Base-by-base conservation (phyloP, 2,888 invertebrate genomes). In the Lottia gigantea region DNA sequence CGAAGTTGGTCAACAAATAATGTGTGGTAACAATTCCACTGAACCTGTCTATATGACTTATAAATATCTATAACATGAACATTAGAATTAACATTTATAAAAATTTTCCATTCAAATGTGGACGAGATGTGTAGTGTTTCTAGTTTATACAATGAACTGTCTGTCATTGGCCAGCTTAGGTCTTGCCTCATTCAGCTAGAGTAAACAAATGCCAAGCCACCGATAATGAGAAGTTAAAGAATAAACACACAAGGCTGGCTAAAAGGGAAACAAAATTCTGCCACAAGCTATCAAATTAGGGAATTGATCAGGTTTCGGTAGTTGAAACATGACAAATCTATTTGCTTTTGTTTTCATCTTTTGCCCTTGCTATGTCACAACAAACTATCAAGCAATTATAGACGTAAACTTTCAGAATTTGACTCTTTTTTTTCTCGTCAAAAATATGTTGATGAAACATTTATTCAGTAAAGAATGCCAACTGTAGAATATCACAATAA, bases 191-290 rank as follows among this genome's bases (percentile, higher is more conserved):
- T 47, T 67, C 62, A 46, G 61, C 73, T 62, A 68, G 68, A 23
- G 71, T 73, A 68, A 73, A 73, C 73, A 71, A 61, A 64, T 68
- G 71, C 73, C 73, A 66, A 68, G 71, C 71, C 68, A 68, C 66
- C 49, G 73, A 71, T 73, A 73, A 73, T 73, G 71, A 73, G 73
- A 73, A 71, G 68, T 71, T 68, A 66, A 67, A 68, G 73, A 68
- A 71, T 70, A 73, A 73, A 73, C 73, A 73, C 64, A 73, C 73
- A 73, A 67, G 26, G 73, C 67, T 67, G 55, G 67, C 45, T 70
- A 73, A 73, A 70, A 70, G 73, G 70, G 70, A 73, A 71, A 71
- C 73, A 73, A 73, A 68, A 71, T 73, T 73, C 68, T 71, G 73
- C 71, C 68, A 73, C 63, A 66, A 66, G 66, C 68, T 68, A 68